phyloP scores from a whole-genome alignment of 2,113 vertebrate species.

The Otis tarda region DNA sequence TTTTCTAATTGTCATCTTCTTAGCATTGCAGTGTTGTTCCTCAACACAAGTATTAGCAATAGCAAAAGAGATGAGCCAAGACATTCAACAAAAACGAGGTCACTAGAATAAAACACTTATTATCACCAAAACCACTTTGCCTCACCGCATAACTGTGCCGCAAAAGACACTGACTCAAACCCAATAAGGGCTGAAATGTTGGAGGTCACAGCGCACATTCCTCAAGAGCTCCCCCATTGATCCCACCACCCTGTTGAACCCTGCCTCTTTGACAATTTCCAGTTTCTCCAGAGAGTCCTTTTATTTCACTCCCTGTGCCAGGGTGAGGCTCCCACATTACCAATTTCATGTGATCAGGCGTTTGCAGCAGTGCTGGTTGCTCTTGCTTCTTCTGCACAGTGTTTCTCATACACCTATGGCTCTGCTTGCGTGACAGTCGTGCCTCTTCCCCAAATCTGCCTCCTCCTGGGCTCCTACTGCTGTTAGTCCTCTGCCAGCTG shows the following conservation, averaged over 20 bases:
- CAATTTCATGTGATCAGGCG: fast-evolving
- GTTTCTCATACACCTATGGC: not conserved
- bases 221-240: not conserved
- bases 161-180: not conserved
- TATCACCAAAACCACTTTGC: not conserved
- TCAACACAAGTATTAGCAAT: fast-evolving
- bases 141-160: not conserved
- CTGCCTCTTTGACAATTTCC: not conserved
- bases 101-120: not conserved
- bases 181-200: not conserved
- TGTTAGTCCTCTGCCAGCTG: not conserved
- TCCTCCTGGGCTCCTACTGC: not conserved
- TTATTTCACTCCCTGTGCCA: not conserved
- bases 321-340: not conserved
- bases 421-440: not conserved
- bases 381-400: not conserved
- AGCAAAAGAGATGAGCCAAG: not conserved
- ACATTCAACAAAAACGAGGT: not conserved
- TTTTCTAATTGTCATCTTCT: not conserved
- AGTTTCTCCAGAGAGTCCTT: not conserved
- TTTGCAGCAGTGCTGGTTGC: not conserved
- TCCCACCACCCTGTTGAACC: fast-evolving
- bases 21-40: not conserved
- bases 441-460: not conserved
- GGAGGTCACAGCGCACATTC: not conserved